Conservation (phyloP, 2,113 vertebrate species). For the Lasiurus cinereus region DNA sequence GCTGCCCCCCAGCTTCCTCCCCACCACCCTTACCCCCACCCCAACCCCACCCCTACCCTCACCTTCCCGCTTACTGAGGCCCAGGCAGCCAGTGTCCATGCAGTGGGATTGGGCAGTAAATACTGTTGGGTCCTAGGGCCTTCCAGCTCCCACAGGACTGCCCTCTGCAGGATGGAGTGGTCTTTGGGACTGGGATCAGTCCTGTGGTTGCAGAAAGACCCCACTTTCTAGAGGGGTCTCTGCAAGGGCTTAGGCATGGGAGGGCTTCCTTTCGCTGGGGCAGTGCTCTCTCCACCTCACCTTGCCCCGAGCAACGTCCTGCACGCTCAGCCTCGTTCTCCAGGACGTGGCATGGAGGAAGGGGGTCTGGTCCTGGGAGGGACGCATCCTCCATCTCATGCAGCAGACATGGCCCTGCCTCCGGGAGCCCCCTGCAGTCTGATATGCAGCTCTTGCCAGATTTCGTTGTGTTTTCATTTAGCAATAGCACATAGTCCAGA, state of each 20-base stretch:
- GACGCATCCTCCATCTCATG: background rate
- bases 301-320: background rate
- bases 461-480: background rate
- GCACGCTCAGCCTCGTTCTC: background rate
- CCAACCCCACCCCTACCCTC: too few relatives aligned
- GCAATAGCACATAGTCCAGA: background rate
- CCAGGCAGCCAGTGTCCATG: background rate
- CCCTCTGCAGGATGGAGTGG: background rate
- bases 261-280: background rate
- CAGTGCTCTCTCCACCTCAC: too few relatives aligned
- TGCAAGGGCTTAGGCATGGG: background rate
- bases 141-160: background rate
- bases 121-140: slow-evolving; percentile 39
- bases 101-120: slow-evolving; percentile 76
- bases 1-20: slow-evolving; percentile 75
- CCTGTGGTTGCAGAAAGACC: background rate
- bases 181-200: background rate
- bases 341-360: too few relatives aligned
- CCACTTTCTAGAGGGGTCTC: background rate
- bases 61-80: slow-evolving; percentile 6
- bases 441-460: background rate
- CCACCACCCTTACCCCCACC: background rate
- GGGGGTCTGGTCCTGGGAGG: background rate
- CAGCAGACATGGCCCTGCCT: background rate
- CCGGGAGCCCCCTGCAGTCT: background rate